Evolutionary conservation across 2,888 invertebrate genomes (phyloP), one percentile per base, ranked within the genome.

Genomic region (Chaetogeoica ovagalla): DNA sequence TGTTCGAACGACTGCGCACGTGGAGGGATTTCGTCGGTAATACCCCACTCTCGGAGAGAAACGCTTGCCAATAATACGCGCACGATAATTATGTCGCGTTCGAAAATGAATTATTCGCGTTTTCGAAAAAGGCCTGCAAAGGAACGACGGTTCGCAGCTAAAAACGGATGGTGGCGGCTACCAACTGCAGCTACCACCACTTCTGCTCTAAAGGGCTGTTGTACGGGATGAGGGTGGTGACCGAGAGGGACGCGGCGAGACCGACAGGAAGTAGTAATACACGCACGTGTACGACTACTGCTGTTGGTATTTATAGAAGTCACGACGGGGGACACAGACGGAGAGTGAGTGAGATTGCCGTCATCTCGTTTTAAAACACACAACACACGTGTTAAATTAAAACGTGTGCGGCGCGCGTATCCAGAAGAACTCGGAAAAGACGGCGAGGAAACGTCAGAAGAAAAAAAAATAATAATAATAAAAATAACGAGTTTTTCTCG

Each of bases 281-380:
- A 75, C 57, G 30, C 66, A 75, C 68, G 43, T 59, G 75, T 76
- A 59, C n/a, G 17, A 37, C 52, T 30, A 70, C 39, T 43, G 9
- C 43, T 21, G 57, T 23, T 59, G 23, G 59, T 76, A 76, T 76
- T 76, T 76, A 76, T 76, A 76, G 75, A 68, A 59, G 48, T 76
- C 30, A 15, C n/a, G 9, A 57, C 23, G 15, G 43, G 6, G 13
- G 66, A 57, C 23, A 43, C 7, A 43, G 43, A 43, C 30, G 30
- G 30, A 43, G 43, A 43, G 7, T 6, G 15, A 68, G 48, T 17
- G 63, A 63, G 37, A 63, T 17, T 5, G 19, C 15, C 37, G 37
- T 17, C 37, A 30, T 23, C n/a, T 30, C 13, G 57, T 66, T 39
- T 48, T 63, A n/a, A 15, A 57, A 23, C 39, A 19, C 39, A 70